A percentile compares a stretch with the other conserved stretches of the same genome.
Conservation (phyloP, 1,140 invertebrate species). For the Pseudachorutes palmiensis region DNA sequence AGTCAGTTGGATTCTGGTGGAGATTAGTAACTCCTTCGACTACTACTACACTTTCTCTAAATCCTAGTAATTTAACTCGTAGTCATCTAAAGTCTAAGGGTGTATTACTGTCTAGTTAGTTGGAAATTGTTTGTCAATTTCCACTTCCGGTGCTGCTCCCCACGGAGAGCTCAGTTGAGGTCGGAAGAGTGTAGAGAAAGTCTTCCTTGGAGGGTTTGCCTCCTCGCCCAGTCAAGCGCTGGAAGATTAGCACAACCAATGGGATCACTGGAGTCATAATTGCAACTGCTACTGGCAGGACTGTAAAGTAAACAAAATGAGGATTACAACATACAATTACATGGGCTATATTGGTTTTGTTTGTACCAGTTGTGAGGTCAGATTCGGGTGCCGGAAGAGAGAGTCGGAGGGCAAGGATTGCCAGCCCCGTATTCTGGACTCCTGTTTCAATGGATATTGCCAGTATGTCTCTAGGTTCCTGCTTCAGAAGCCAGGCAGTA, state of each 20-base stretch:
- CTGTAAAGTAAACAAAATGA: slow-evolving; percentile 46
- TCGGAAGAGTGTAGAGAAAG: neutral
- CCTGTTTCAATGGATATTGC: slow-evolving; percentile 90
- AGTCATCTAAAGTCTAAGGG: too few species aligned
- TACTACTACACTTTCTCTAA: too few species aligned
- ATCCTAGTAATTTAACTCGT: too few species aligned
- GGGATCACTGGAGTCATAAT: slow-evolving; percentile 89
- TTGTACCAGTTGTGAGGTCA: slow-evolving; percentile 67
- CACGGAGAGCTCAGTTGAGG: neutral
- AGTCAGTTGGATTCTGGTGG: too few species aligned
- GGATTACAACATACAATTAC: too few species aligned
- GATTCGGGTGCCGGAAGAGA: slow-evolving; percentile 61
- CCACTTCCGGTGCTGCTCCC: neutral
- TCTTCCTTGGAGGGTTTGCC: neutral
- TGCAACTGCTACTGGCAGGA: slow-evolving; percentile 77
- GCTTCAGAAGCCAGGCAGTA: slow-evolving; percentile 52
- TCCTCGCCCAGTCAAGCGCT: slow-evolving; percentile 11
- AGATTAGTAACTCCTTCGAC: too few species aligned
- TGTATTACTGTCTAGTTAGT: too few species aligned
- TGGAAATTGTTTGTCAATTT: too few species aligned
- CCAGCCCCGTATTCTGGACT: slow-evolving; percentile 87
- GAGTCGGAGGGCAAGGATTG: slow-evolving; percentile 52
- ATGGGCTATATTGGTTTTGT: too few species aligned
- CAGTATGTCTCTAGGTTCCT: slow-evolving; percentile 57
- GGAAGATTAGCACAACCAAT: slow-evolving; percentile 39